Base-by-base conservation (phyloP, 2,888 invertebrate species). In the Arge pagana region DNA sequence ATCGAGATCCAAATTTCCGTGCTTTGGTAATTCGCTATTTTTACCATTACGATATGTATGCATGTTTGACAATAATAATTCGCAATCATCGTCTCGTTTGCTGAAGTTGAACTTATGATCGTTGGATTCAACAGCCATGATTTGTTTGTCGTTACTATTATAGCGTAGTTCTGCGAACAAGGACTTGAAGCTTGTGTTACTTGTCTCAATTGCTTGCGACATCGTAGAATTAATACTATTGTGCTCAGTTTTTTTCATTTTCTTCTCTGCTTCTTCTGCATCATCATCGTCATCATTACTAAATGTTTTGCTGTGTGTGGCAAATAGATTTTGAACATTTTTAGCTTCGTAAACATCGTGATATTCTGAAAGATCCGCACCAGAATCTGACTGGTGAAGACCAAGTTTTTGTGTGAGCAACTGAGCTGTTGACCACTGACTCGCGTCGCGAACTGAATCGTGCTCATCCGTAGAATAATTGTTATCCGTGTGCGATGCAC, bases 401-500 rank as follows among this genome's bases (percentile, higher is more conserved):
- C 81, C 81, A 43, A 74, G 52, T 52, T 69, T 73, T 52, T 70
- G 72, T 1, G 66, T 66, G 18, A 70, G 59, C 19, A 66, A 62
- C 53, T 53, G 61, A 18, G 66, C 55, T 3, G 67, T 61, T 13
- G 67, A 66, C 28, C 71, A 66, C 55, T 72, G 66, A 59, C 82
- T 80, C 3, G 81, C 79, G 49, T 81, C 79, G 7, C 83, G 77
- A 49, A 81, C 71, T 37, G 81, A 81, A 65, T 88, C 88, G 75
- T 87, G 87, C 66, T 88, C 88, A 71, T 88, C 88, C 2, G 87
- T 88, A 19, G 87, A 87, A 63, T 83, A 85, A 67, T 86, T 84
- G 76, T 86, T 87, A 61, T 87, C 87, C 3, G 87, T 87, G 66
- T 88, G 88, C n/a, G 87, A 87, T 30, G 87, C 87, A 72, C 87